A percentile compares a stretch with the other conserved stretches of the same genome.
phyloP scores from a whole-genome alignment of 1,140 invertebrate genomes.

The Hycleus cichorii region DNA sequence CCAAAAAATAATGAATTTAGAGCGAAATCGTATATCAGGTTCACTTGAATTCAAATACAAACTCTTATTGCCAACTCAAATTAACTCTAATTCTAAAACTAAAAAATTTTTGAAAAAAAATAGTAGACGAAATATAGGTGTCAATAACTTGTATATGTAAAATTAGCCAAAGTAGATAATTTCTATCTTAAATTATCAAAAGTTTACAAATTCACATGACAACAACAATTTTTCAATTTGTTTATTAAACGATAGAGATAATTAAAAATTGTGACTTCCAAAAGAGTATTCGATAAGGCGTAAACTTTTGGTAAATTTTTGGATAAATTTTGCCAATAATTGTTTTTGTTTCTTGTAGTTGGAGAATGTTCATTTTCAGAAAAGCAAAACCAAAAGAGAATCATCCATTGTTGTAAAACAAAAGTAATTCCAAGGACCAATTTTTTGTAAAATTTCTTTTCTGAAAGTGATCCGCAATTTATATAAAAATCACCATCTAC shows the following conservation, averaged over 20 bases:
- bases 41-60: constrained; percentile 31
- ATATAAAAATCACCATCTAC: background rate
- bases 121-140: constrained; percentile 20
- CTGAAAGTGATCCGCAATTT: constrained; percentile 3
- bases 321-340: constrained; percentile 37
- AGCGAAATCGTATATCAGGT: constrained; percentile 20
- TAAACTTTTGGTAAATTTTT: constrained; percentile 31
- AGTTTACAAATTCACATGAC: constrained; percentile 31
- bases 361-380: background rate
- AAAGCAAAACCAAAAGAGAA: background rate
- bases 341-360: constrained; percentile 14
- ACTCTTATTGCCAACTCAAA: constrained; percentile 34
- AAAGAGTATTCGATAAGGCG: constrained; percentile 16
- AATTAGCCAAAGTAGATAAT: constrained; percentile 34
- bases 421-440: constrained; percentile 14
- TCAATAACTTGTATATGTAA: constrained; percentile 30
- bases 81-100: constrained; percentile 31
- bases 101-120: constrained; percentile 10
- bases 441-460: constrained; percentile 14
- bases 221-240: background rate
- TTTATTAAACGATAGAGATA: too few species aligned
- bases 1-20: background rate
- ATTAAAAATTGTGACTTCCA: constrained; percentile 6
- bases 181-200: constrained; percentile 28
- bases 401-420: too few species aligned